A percentile compares a stretch with the other conserved stretches of the same genome.
These are phyloP conservation scores for Drosophila athabasca DNA, from an alignment of 1,140 invertebrate species.

Conservation along the genomic window DNA sequence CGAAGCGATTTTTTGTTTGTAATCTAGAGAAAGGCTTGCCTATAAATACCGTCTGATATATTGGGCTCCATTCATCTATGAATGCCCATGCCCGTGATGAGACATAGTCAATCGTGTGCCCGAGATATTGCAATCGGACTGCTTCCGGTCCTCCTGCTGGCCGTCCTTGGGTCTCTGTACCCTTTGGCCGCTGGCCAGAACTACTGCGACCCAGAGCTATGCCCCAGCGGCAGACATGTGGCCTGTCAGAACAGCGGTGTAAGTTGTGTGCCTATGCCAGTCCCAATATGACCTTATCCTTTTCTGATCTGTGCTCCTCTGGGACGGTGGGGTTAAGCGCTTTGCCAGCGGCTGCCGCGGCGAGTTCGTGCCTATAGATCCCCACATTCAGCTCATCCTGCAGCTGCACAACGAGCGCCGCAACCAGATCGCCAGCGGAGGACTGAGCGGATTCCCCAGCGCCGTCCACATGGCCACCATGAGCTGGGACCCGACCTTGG, in stretches of 20 bases:
- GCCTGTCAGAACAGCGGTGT: constrained; percentile 66
- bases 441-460: constrained; percentile 52
- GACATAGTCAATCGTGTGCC: too few relatives aligned
- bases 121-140: too few relatives aligned
- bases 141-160: background rate
- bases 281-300: background rate
- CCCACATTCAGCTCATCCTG: constrained; percentile 48
- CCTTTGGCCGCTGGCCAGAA: constrained; percentile 32
- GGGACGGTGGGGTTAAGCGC: constrained; percentile 21
- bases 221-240: constrained; percentile 53
- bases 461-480: constrained; percentile 69
- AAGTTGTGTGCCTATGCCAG: constrained; percentile 23
- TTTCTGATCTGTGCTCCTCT: background rate
- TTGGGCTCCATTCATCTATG: too few relatives aligned
- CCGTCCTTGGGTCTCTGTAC: background rate
- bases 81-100: too few relatives aligned
- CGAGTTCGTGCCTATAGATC: constrained; percentile 56
- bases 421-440: constrained; percentile 61
- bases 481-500: constrained; percentile 57
- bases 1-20: too few relatives aligned
- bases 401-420: constrained; percentile 64
- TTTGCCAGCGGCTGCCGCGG: constrained; percentile 62
- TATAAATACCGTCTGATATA: too few relatives aligned
- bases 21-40: too few relatives aligned
- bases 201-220: constrained; percentile 62